phyloP scores from a whole-genome alignment of 2,888 invertebrate genomes.

The Myopa tessellatipennis region DNA sequence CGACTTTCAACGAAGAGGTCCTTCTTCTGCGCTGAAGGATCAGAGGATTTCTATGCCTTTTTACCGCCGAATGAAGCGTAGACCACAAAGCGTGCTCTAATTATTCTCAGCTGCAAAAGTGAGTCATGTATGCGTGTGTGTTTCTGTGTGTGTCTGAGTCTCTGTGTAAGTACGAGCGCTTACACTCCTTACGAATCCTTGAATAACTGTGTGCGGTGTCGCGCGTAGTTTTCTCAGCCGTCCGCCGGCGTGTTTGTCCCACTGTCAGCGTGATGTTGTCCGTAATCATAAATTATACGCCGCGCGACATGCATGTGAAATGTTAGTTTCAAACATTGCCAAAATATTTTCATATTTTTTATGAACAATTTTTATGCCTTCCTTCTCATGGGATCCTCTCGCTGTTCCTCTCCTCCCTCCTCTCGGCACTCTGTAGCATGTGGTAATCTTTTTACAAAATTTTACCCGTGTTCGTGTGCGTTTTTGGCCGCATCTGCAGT shows the following conservation, averaged over 20 bases:
- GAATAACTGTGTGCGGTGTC: background rate
- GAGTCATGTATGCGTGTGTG: background rate
- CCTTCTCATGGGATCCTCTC: background rate
- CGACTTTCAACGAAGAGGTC: conserved; percentile 26
- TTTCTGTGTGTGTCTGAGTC: background rate
- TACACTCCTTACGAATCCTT: background rate
- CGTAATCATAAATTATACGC: conserved; percentile 60
- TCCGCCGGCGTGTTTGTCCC: conserved; percentile 26
- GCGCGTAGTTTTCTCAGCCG: background rate
- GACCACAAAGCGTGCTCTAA: conserved; percentile 39
- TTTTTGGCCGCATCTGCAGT: background rate
- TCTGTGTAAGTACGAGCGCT: background rate
- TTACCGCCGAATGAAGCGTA: background rate
- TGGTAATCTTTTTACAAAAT: too few relatives aligned
- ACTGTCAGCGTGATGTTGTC: conserved; percentile 46
- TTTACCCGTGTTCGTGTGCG: too few relatives aligned
- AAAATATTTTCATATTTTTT: conserved; percentile 40
- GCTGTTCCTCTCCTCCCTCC: background rate
- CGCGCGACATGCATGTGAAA: conserved; percentile 53
- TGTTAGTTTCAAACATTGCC: conserved; percentile 51
- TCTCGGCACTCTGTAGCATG: background rate
- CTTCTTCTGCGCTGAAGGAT: background rate
- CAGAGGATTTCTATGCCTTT: too few relatives aligned
- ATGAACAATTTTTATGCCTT: conserved; percentile 21
- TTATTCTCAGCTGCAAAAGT: conserved; percentile 41